These are phyloP conservation scores for Pachycephus smyrnensis DNA, from an alignment of 2,888 invertebrate genomes.

Conservation along the genomic window DNA sequence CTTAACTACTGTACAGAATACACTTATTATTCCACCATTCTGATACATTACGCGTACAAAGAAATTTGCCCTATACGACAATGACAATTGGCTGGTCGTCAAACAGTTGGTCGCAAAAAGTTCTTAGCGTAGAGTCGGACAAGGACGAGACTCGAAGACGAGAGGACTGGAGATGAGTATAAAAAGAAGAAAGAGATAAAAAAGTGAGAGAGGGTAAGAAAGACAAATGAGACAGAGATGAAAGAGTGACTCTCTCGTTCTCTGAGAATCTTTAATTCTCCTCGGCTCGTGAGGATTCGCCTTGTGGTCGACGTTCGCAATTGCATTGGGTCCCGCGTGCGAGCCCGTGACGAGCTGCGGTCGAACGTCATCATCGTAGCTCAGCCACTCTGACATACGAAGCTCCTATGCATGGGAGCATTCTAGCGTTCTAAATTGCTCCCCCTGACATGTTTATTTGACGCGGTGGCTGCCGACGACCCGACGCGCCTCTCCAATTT, in stretches of 20 bases:
- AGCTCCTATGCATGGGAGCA: slow-evolving; percentile 54
- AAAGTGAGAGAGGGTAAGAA: neutral
- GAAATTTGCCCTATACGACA: neutral
- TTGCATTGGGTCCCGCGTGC: slow-evolving; percentile 49
- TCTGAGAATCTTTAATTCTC: slow-evolving; percentile 46
- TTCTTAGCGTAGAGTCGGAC: neutral
- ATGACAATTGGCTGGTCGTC: neutral
- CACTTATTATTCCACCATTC: neutral
- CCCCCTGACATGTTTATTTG: slow-evolving; percentile 65
- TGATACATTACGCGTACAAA: neutral
- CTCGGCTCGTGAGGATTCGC: slow-evolving; percentile 40
- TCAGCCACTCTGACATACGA: slow-evolving; percentile 59
- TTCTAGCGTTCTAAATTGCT: slow-evolving; percentile 65
- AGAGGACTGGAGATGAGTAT: neutral
- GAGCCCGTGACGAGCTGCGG: slow-evolving; percentile 57
- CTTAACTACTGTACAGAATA: neutral
- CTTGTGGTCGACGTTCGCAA: slow-evolving; percentile 52
- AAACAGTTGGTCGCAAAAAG: neutral
- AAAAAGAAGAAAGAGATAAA: neutral
- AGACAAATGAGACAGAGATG: neutral
- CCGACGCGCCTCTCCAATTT: slow-evolving; percentile 48
- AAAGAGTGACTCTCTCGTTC: neutral
- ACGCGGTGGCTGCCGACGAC: slow-evolving; percentile 60
- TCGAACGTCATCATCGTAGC: slow-evolving; percentile 65
- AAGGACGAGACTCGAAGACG: neutral